phyloP scores from a whole-genome alignment of 35 echinoderm and acorn worm genomes.

The Eucidaris tribuloides region DNA sequence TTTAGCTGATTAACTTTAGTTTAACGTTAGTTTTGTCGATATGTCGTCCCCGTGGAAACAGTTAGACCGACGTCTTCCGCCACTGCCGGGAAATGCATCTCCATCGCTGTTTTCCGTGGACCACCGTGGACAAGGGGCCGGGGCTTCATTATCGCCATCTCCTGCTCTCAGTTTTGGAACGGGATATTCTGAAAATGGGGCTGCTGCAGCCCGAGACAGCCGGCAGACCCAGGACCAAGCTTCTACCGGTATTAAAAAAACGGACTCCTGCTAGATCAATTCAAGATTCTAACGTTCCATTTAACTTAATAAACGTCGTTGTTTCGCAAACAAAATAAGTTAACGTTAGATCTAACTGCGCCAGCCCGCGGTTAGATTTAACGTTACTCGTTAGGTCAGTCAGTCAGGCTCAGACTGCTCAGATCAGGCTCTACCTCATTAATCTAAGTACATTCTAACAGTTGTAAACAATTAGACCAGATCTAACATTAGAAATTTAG shows the following conservation, averaged over 20 bases:
- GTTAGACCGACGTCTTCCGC: slow-evolving; percentile 66
- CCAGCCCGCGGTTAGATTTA: too few relatives aligned
- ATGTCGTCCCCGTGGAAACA: slow-evolving; percentile 96
- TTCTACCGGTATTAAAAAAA: background rate
- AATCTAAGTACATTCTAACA: too few relatives aligned
- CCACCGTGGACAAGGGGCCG: background rate
- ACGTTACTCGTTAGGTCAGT: too few relatives aligned
- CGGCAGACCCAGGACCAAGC: background rate
- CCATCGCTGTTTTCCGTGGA: slow-evolving; percentile 37
- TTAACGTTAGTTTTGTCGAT: background rate
- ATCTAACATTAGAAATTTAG: too few relatives aligned
- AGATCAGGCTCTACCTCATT: too few relatives aligned
- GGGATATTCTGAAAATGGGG: background rate
- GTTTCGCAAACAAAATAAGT: too few relatives aligned
- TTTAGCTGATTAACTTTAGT: background rate
- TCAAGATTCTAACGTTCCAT: background rate
- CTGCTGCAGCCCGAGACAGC: background rate
- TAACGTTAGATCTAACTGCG: too few relatives aligned
- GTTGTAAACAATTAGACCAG: too few relatives aligned
- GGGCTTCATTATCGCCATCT: background rate
- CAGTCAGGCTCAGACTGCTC: too few relatives aligned
- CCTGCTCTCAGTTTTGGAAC: background rate
- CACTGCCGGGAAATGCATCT: slow-evolving; percentile 79
- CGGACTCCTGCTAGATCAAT: background rate
- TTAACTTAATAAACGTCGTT: too few relatives aligned